A percentile compares a stretch with the other conserved stretches of the same genome.
Evolutionary conservation across 2,797 vertebrate species (phyloP).

Genomic region (Salmo trutta): DNA sequence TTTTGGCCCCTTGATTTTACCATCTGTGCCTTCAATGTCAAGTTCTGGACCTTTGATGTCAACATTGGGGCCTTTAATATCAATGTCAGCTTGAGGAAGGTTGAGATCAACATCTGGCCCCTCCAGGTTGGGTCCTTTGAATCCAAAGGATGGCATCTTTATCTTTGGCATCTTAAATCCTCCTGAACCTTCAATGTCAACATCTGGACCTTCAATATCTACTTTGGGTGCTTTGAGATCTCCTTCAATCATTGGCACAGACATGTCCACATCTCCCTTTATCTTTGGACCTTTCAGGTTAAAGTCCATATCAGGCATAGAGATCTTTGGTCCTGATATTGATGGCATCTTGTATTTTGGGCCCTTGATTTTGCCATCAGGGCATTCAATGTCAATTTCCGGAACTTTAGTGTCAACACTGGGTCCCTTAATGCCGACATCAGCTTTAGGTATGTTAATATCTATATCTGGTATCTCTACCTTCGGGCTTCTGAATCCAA

Average conservation of each 20-base stretch:
- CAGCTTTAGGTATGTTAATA: conserved; percentile 17
- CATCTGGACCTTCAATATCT: conserved; percentile 14
- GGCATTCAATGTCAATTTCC: conserved; percentile 15
- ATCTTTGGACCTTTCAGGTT: conserved; percentile 56
- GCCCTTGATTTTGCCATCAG: conserved; percentile 31
- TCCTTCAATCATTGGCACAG: conserved; percentile 7
- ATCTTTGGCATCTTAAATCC: conserved; percentile 25
- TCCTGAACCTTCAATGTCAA: conserved; percentile 9
- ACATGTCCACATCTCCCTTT: neutral
- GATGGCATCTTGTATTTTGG: conserved; percentile 55
- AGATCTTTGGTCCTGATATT: conserved; percentile 25
- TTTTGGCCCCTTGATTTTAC: conserved; percentile 28
- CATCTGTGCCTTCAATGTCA: conserved; percentile 24
- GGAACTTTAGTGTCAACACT: conserved; percentile 33
- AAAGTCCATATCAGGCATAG: conserved; percentile 52
- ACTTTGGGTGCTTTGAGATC: conserved; percentile 3
- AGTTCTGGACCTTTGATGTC: conserved; percentile 7
- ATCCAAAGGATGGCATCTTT: conserved; percentile 60
- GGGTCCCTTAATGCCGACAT: conserved; percentile 19
- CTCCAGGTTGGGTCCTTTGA: conserved; percentile 20
- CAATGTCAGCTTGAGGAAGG: conserved; percentile 1
- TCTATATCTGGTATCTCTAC: conserved; percentile 24
- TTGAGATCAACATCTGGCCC: conserved; percentile 18
- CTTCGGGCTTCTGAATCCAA: conserved; percentile 55
- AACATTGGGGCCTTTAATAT: conserved; percentile 2